A percentile compares a stretch with the other conserved stretches of the same genome.
Conservation (phyloP, 2,113 vertebrate species). For the Sialia sialis region DNA sequence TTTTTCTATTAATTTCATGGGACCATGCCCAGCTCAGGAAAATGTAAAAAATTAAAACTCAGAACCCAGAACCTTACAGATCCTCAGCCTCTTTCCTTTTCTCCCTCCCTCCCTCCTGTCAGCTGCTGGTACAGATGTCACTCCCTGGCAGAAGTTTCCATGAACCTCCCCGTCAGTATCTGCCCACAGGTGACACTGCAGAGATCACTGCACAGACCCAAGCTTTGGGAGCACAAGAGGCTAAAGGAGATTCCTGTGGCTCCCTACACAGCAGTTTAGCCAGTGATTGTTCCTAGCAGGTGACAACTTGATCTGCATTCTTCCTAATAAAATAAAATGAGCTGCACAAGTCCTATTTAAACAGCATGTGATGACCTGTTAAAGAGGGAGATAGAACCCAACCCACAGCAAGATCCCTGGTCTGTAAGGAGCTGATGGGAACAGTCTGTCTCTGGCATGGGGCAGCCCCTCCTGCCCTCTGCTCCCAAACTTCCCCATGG, state of each 20-base stretch:
- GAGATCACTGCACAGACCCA: not conserved
- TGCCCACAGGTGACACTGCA: not conserved
- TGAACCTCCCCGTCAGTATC: not conserved
- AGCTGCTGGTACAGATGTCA: constrained; percentile 37
- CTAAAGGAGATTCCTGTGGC: not conserved
- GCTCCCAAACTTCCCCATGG: not conserved
- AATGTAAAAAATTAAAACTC: not conserved
- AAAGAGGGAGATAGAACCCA: not conserved
- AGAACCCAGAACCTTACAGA: not conserved
- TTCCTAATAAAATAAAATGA: not conserved
- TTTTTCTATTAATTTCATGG: not conserved
- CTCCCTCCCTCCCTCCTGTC: not conserved
- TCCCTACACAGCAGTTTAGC: not conserved
- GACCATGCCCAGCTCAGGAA: not conserved
- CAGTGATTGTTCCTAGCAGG: not conserved
- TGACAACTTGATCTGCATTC: not conserved
- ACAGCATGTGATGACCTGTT: fast-evolving
- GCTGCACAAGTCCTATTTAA: not conserved
- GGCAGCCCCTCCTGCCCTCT: not conserved
- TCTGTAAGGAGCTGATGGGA: not conserved
- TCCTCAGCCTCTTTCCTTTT: not conserved
- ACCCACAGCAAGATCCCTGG: not conserved
- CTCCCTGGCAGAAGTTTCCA: constrained; percentile 31
- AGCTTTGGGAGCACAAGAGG: not conserved
- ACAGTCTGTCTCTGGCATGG: fast-evolving